Base-by-base conservation (phyloP, 2,888 invertebrate species). In the Drosophila prolongata region DNA sequence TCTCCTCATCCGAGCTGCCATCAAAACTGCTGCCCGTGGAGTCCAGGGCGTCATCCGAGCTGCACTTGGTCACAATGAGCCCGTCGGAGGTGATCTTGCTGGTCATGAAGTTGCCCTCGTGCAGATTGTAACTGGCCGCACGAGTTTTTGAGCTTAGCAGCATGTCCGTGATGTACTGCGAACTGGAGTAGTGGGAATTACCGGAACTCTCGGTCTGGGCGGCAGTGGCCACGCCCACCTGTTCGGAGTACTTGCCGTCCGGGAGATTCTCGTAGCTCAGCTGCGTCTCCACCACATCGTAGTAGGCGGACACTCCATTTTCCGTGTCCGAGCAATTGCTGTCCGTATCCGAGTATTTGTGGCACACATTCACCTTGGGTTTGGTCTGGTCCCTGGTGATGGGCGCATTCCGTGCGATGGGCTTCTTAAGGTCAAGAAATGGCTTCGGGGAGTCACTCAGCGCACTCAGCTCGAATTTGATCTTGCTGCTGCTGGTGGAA, bases 341-440 rank as follows among this genome's bases (percentile, higher is more conserved):
- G 43, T 94, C 94, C 3, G 94, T 94, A 78, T 94, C 94, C 53
- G 94, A 93, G 75, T 93, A 94, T 76, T 94, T 94, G 61, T 94
- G 93, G 83, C 94, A 94, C 50, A 94, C 92, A 79, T 94, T 95
- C 67, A 95, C 94, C 90, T 95, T 94, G 53, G 95, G 95, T 82
- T 95, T 94, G 79, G 95, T 94, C 76, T 94, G 94, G 76, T 95
- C 95, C 92, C 95, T 94, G 77, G 94, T 94, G 80, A 95, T 93
- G 37, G 95, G 95, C 1, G 94, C 94, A 79, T 95, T 94, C 85
- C 95, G 93, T 9, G 92, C 92, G 69, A 94, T 92, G 59, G 92
- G 85, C 66, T 92, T 92, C 77, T 92, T 92, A 77, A 91, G 90
- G 82, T 92, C 92, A 70, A 90, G 91, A 91, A 91, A 92, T 90